Evolutionary conservation across 2,113 vertebrate genomes (phyloP).

Genomic region (Esox niger): DNA sequence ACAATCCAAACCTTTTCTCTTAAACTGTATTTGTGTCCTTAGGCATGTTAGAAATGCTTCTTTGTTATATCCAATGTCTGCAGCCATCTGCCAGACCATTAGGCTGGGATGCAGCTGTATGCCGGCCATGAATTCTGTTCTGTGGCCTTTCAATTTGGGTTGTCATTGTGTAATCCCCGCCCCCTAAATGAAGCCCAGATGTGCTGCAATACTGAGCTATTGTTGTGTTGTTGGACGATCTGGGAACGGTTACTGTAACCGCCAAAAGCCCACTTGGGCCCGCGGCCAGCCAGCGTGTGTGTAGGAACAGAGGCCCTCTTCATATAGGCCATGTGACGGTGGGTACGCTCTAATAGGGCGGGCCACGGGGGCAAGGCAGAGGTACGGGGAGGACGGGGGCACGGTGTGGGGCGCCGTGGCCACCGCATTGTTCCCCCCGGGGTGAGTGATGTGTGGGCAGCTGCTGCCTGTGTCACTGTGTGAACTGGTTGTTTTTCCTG

Average conservation of each 20-base stretch:
- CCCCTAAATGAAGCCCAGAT: conserved; percentile 24
- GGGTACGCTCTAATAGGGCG: conserved; percentile 5
- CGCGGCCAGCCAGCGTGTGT: conserved; percentile 10
- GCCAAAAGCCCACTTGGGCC: conserved; percentile 21
- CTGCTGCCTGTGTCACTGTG: conserved; percentile 8
- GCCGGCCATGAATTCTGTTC: conserved; percentile 10
- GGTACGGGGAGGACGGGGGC: background rate
- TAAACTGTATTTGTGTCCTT: too few species aligned
- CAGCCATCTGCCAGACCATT: background rate
- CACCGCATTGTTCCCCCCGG: conserved; percentile 17
- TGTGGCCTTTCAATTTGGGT: background rate
- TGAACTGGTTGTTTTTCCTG: conserved; percentile 11
- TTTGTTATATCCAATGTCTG: too few species aligned
- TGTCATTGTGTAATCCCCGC: conserved; percentile 9
- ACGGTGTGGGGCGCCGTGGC: background rate
- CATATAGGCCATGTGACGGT: conserved; percentile 1
- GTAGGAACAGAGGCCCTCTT: conserved; percentile 32
- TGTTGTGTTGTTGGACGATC: conserved; percentile 13
- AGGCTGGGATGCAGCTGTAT: background rate
- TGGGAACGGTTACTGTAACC: conserved; percentile 24
- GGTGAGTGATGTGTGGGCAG: conserved; percentile 17
- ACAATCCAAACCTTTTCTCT: too few species aligned
- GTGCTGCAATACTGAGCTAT: conserved; percentile 16
- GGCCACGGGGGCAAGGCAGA: background rate
- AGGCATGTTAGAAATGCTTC: too few species aligned